phyloP scores from a whole-genome alignment of 2,797 vertebrate genomes.

The Enteromius anoplus region DNA sequence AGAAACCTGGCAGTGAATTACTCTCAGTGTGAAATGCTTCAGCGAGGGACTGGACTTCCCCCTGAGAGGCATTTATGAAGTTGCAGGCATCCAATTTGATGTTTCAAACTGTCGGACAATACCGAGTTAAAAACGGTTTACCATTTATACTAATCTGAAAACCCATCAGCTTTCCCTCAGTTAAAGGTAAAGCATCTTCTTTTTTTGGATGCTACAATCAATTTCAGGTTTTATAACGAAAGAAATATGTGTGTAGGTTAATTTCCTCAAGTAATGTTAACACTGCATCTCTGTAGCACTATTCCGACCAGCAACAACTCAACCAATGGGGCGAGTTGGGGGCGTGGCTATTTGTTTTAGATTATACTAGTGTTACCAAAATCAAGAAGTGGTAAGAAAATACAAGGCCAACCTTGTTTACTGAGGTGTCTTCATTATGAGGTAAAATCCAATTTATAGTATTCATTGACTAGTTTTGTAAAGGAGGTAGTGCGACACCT shows the following conservation, averaged over 20 bases:
- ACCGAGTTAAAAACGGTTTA: neutral
- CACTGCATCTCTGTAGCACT: neutral
- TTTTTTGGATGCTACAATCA: neutral
- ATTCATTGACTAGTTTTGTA: slow-evolving; percentile 6
- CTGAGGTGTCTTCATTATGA: neutral
- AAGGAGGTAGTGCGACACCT: neutral
- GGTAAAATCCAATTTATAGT: neutral
- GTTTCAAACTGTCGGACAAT: neutral
- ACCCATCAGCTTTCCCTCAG: neutral
- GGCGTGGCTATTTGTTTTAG: neutral
- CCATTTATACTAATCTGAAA: neutral
- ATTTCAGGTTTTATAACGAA: neutral
- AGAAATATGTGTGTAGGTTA: neutral
- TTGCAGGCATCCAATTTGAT: slow-evolving; percentile 25
- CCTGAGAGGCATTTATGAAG: slow-evolving; percentile 41
- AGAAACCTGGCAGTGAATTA: slow-evolving; percentile 45
- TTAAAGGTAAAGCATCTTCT: neutral
- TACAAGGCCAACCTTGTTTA: neutral
- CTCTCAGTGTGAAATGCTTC: slow-evolving; percentile 34
- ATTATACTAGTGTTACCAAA: neutral
- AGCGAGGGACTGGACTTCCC: slow-evolving; percentile 41
- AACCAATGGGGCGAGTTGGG: neutral
- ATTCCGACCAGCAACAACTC: neutral
- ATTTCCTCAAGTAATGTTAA: neutral
- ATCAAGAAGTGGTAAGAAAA: neutral